Evolutionary conservation across 2,113 vertebrate genomes (phyloP), one percentile per base, ranked within the genome.

Genomic region (Hydrolagus affinis): DNA sequence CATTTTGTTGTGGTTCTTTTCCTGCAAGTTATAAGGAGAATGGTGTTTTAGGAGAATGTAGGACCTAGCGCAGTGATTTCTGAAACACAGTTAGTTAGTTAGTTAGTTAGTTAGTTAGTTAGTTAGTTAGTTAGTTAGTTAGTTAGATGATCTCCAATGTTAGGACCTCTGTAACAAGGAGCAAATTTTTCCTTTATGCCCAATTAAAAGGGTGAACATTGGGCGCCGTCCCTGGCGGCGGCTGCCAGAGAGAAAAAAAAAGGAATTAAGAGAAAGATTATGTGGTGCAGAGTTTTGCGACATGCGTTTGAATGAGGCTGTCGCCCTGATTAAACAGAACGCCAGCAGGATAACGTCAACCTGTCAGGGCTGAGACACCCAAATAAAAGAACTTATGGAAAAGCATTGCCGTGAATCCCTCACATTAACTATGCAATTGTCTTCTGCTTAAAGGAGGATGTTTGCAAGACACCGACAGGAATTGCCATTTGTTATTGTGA

Each of bases 391-490:
- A 86, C 74, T n/a, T 86, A 74, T 10, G 56, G 56, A 71, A n/a
- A 86, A 73, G 70, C 17, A 60, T 44, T 86, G 70, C 71, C 57
- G 75, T 71, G 59, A 86, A 32, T 73, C 85, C 85, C 85, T 86
- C 59, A 86, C 85, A 86, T 86, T 86, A 86, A 86, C 73, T n/a
- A 86, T 86, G 85, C 74, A 57, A 74, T 86, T 86, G 85, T 75
- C 70, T 86, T 28, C 85, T 86, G 30, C 59, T 73, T 32, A 75
- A 85, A 73, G n/a, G 71, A 64, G 70, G 71, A 86, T 86, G 70
- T 72, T 86, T 30, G 28, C 28, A 74, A 57, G 85, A 75, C 85
- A 86, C 21, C 85, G 32, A 70, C 62, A 57, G 71, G 11, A 56
- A 62, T 73, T 74, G 71, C 32, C 71, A 66, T 66, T 86, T 28